Conservation (phyloP, 2,797 vertebrate species). For the Lagodon rhomboides region DNA sequence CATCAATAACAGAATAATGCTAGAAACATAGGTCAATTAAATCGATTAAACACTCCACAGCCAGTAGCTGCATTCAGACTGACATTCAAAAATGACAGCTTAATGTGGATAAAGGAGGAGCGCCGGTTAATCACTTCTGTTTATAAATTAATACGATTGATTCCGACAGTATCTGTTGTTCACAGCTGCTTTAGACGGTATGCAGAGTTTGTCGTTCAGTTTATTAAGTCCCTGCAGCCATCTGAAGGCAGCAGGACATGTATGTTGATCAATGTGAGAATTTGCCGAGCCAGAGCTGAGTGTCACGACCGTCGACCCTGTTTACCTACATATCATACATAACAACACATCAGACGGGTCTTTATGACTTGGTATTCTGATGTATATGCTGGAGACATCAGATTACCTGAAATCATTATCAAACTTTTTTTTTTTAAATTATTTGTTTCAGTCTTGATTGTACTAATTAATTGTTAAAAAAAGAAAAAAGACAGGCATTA, state of each 20-base stretch:
- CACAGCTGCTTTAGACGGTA: background rate
- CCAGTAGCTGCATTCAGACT: background rate
- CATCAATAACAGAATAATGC: background rate
- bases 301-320: background rate
- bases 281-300: background rate
- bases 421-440: background rate
- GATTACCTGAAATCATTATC: background rate
- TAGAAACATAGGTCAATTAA: background rate
- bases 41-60: background rate
- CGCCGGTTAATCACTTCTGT: background rate
- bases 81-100: background rate
- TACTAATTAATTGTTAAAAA: background rate
- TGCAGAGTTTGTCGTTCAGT: background rate
- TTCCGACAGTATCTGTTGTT: background rate
- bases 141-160: background rate
- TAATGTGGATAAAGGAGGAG: background rate
- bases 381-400: background rate
- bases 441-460: background rate
- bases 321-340: slow-evolving; percentile 21
- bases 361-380: background rate
- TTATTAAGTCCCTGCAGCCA: slow-evolving; percentile 2
- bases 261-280: slow-evolving; percentile 15
- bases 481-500: too few relatives aligned
- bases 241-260: slow-evolving; percentile 8
- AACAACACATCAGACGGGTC: background rate